phyloP scores from a whole-genome alignment of 1,140 invertebrate genomes.

The Hypothenemus hampei region DNA sequence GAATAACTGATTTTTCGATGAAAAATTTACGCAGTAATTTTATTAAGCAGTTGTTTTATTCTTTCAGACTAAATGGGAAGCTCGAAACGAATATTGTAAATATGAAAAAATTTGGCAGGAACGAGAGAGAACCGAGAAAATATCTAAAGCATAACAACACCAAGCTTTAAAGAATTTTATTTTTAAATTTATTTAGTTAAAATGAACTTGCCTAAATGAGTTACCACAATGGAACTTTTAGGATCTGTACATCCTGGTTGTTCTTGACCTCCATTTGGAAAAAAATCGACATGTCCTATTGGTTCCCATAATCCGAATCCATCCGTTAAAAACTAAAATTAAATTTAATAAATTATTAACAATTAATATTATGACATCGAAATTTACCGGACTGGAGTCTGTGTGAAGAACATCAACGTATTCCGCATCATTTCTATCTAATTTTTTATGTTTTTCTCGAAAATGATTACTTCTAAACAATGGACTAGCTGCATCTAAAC shows the following conservation, averaged over 20 bases:
- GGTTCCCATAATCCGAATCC: slow-evolving; percentile 46
- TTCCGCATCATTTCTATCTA: slow-evolving; percentile 75
- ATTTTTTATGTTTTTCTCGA: slow-evolving; percentile 51
- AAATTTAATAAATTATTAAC: neutral
- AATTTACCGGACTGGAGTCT: slow-evolving; percentile 59
- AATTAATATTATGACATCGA: slow-evolving; percentile 1
- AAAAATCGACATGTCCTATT: slow-evolving; percentile 63
- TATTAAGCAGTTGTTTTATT: no score
- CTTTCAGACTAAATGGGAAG: no score
- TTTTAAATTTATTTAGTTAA: neutral
- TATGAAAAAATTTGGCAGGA: no score
- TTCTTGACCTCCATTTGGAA: slow-evolving; percentile 64
- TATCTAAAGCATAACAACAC: no score
- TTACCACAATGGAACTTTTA: slow-evolving; percentile 40
- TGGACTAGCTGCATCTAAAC: slow-evolving; percentile 64
- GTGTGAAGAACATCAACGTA: slow-evolving; percentile 86
- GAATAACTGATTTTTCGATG: no score
- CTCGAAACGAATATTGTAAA: no score
- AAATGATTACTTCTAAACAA: slow-evolving; percentile 54
- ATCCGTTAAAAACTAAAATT: slow-evolving; percentile 39
- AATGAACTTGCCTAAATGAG: slow-evolving; percentile 40
- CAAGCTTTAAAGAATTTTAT: no score
- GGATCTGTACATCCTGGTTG: slow-evolving; percentile 63
- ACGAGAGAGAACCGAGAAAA: no score
- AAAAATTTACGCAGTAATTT: no score